A percentile compares a stretch with the other conserved stretches of the same genome.
These are phyloP conservation scores for Polyommatus icarus DNA, from an alignment of 2,888 invertebrate species.

Conservation along the genomic window DNA sequence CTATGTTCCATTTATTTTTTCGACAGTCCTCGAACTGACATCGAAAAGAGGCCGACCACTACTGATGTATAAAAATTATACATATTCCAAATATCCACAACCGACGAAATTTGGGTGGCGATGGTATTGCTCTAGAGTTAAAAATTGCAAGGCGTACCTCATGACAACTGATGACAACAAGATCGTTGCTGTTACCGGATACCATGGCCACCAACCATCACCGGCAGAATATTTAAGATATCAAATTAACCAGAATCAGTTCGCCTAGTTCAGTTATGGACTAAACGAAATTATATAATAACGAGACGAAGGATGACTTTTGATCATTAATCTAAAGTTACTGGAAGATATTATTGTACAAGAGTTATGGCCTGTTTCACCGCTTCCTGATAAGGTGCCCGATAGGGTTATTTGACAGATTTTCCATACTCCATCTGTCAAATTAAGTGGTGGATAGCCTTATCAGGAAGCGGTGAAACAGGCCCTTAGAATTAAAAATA, in stretches of 20 bases:
- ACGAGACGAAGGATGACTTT: too few species aligned
- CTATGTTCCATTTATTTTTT: slow-evolving; percentile 33
- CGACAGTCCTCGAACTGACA: slow-evolving; percentile 48
- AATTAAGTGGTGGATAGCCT: too few species aligned
- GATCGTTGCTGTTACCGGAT: slow-evolving; percentile 48
- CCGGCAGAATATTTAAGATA: background rate
- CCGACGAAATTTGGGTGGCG: slow-evolving; percentile 58
- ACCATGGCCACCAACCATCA: slow-evolving; percentile 51
- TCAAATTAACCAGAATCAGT: background rate
- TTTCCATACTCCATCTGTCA: too few species aligned
- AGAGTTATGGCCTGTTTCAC: too few species aligned
- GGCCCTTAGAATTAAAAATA: too few species aligned
- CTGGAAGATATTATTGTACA: too few species aligned
- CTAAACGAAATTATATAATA: too few species aligned
- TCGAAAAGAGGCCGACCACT: slow-evolving; percentile 59
- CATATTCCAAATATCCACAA: slow-evolving; percentile 59
- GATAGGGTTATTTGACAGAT: too few species aligned
- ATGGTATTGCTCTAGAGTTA: slow-evolving; percentile 66
- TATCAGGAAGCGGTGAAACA: too few species aligned
- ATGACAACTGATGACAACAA: slow-evolving; percentile 51
- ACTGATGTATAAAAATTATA: slow-evolving; percentile 57
- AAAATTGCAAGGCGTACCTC: slow-evolving; percentile 60
- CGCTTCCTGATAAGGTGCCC: too few species aligned
- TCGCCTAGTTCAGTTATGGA: background rate
- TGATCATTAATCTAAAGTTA: too few species aligned